Percentiles rank a stretch among this genome's conserved stretches.
These are phyloP conservation scores for Hypolimnas misippus DNA, from an alignment of 2,888 invertebrate species.

Conservation along the genomic window DNA sequence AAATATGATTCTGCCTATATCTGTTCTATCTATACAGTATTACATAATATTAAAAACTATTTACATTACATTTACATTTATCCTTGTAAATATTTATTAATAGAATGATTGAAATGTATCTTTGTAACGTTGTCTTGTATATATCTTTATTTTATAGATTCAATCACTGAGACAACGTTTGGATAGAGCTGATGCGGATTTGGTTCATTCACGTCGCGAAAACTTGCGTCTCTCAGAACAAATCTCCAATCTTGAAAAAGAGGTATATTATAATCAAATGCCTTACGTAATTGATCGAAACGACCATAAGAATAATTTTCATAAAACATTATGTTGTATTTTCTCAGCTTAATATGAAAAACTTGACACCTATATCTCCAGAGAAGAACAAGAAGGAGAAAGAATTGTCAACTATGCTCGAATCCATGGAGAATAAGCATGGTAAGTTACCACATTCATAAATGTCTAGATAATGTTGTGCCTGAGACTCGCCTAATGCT, in stretches of 20 bases:
- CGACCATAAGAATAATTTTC: background rate
- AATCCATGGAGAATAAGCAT: constrained; percentile 92
- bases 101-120: too few relatives aligned
- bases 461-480: constrained; percentile 6
- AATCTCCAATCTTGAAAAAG: constrained; percentile 91
- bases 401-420: constrained; percentile 89
- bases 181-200: constrained; percentile 91
- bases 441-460: constrained; percentile 81
- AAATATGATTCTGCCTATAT: too few relatives aligned
- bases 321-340: constrained; percentile 18
- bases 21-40: too few relatives aligned
- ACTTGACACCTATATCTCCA: constrained; percentile 83
- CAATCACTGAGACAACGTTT: constrained; percentile 89
- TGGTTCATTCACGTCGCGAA: constrained; percentile 91
- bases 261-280: too few relatives aligned
- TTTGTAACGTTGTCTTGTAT: too few relatives aligned
- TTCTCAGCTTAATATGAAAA: constrained; percentile 84
- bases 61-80: too few relatives aligned
- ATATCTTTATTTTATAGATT: too few relatives aligned
- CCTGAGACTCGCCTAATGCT: background rate
- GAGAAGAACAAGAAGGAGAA: constrained; percentile 87
- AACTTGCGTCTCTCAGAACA: constrained; percentile 91
- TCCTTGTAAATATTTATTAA: too few relatives aligned
- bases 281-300: too few relatives aligned
- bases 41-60: background rate